Conservation (phyloP, 2,888 invertebrate species). For the Acrobasis consociella region DNA sequence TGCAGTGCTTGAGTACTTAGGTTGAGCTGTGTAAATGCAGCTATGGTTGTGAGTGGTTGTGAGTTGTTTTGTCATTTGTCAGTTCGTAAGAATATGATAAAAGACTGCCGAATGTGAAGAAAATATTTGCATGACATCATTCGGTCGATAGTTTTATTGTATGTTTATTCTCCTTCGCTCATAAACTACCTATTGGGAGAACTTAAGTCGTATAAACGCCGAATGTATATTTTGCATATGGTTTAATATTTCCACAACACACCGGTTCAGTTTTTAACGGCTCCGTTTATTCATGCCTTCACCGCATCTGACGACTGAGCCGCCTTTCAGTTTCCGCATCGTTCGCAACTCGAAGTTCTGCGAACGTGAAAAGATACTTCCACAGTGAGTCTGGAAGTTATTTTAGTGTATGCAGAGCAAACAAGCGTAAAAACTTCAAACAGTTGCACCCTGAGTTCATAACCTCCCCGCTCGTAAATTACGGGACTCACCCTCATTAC, state of each 20-base stretch:
- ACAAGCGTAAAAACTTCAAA: slow-evolving; percentile 77
- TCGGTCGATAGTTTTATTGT: too few species aligned
- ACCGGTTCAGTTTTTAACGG: not conserved
- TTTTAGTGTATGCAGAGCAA: slow-evolving; percentile 43
- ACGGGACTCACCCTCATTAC: slow-evolving; percentile 77
- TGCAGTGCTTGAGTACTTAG: too few species aligned
- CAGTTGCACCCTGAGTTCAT: slow-evolving; percentile 65
- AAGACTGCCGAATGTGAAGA: too few species aligned
- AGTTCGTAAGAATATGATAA: too few species aligned
- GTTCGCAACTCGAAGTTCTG: slow-evolving; percentile 6
- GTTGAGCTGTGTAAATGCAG: too few species aligned
- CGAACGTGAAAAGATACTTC: slow-evolving; percentile 10
- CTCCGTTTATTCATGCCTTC: not conserved
- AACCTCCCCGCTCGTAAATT: slow-evolving; percentile 66
- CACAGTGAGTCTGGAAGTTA: slow-evolving; percentile 17
- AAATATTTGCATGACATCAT: too few species aligned
- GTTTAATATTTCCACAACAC: not conserved
- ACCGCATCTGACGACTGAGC: not conserved
- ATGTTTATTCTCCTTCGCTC: too few species aligned
- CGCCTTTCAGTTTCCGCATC: slow-evolving; percentile 5
- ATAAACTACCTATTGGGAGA: too few species aligned
- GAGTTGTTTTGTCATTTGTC: too few species aligned
- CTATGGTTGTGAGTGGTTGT: too few species aligned
- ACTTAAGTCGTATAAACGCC: too few species aligned
- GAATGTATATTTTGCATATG: too few species aligned